Conservation (phyloP, 2,113 vertebrate species). For the Brachyhypopomus gauderio region DNA sequence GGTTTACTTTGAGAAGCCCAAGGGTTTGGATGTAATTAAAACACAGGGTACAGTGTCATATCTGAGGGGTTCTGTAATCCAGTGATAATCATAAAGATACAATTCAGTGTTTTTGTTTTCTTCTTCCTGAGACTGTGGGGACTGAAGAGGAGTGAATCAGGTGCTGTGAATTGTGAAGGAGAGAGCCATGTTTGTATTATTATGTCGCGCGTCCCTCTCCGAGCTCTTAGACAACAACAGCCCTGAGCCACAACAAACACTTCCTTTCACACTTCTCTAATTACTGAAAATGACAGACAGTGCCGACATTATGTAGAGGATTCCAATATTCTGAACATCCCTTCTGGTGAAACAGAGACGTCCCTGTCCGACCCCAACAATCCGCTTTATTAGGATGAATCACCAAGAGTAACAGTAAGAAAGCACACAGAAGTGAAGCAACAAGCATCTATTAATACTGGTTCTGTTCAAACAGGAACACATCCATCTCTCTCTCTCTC, state of each 20-base stretch:
- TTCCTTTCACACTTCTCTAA: constrained; percentile 56
- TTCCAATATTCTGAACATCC: constrained; percentile 54
- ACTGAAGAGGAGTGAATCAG: neutral
- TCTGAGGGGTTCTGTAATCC: neutral
- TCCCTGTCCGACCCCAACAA: constrained; percentile 25
- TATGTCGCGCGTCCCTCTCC: constrained; percentile 3
- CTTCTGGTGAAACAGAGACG: constrained; percentile 37
- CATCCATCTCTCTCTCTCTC: neutral
- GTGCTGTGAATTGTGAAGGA: constrained; percentile 13
- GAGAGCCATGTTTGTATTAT: constrained; percentile 16
- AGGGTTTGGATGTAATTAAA: too few relatives aligned
- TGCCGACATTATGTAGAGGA: constrained; percentile 43
- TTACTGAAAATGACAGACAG: constrained; percentile 58
- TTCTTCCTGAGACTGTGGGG: neutral
- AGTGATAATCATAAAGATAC: neutral
- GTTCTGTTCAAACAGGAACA: constrained; percentile 4
- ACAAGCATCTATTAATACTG: too few relatives aligned
- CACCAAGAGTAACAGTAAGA: constrained; percentile 39
- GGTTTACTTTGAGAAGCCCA: too few relatives aligned
- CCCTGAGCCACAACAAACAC: constrained; percentile 42
- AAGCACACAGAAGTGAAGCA: constrained; percentile 10
- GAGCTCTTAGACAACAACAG: constrained; percentile 44
- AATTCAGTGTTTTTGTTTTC: neutral
- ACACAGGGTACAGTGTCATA: neutral
- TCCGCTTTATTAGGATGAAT: constrained; percentile 42